These are phyloP conservation scores for Nerophis lumbriciformis DNA, from an alignment of 2,113 vertebrate species.

Conservation along the genomic window DNA sequence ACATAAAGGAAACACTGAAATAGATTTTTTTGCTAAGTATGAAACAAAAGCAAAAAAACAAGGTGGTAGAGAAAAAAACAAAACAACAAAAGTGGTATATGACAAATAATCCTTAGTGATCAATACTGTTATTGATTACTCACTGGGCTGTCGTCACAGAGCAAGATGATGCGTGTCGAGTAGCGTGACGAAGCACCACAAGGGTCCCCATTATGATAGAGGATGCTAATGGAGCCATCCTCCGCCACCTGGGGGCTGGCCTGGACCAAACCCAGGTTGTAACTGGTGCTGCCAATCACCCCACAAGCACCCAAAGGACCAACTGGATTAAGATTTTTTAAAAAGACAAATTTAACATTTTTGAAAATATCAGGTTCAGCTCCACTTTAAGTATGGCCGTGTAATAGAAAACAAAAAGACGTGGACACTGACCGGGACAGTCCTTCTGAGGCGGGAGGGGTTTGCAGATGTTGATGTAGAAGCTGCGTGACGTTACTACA, in stretches of 20 bases:
- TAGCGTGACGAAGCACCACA: slow-evolving; percentile 71
- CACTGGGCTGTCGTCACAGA: slow-evolving; percentile 82
- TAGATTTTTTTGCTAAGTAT: too few relatives aligned
- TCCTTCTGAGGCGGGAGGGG: slow-evolving; percentile 73
- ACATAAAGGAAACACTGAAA: too few relatives aligned
- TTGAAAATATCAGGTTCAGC: neutral
- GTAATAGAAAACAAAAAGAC: neutral
- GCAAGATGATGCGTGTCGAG: slow-evolving; percentile 86
- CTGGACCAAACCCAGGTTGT: slow-evolving; percentile 86
- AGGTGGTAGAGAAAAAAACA: too few relatives aligned
- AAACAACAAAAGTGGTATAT: too few relatives aligned
- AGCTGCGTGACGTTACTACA: slow-evolving; percentile 64
- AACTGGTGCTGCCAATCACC: slow-evolving; percentile 50
- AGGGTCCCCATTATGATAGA: slow-evolving; percentile 83
- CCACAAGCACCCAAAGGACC: slow-evolving; percentile 84
- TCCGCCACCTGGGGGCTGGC: slow-evolving; percentile 79
- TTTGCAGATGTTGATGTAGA: slow-evolving; percentile 89
- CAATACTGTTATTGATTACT: slow-evolving; percentile 26
- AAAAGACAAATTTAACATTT: neutral
- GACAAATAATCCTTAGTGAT: too few relatives aligned
- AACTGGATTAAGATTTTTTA: slow-evolving; percentile 59
- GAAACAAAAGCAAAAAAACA: too few relatives aligned
- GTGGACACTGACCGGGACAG: slow-evolving; percentile 75
- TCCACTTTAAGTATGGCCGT: neutral
- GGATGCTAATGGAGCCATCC: slow-evolving; percentile 85